Percentiles rank a stretch among this genome's conserved stretches.
Evolutionary conservation across 2,888 invertebrate species (phyloP).

Genomic region (Abscondita cerata): DNA sequence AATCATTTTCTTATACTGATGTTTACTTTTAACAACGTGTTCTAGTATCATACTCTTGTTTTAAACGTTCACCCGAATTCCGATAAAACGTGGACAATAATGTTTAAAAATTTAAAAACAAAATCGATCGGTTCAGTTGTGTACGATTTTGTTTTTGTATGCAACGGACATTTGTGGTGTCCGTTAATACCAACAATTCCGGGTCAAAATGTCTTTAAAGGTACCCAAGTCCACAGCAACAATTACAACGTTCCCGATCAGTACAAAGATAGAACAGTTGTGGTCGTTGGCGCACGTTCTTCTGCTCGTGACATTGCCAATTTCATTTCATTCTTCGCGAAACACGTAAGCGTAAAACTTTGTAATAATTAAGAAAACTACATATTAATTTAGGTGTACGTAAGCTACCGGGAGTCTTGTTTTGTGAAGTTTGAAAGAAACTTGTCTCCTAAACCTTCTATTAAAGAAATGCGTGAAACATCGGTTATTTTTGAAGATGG

Average conservation of each 20-base stretch:
- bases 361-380: not conserved
- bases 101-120: constrained; percentile 62
- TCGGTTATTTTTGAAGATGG: constrained; percentile 67
- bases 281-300: constrained; percentile 86
- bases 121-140: constrained; percentile 54
- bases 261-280: constrained; percentile 71
- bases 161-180: constrained; percentile 32
- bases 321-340: constrained; percentile 35
- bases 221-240: constrained; percentile 76
- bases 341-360: constrained; percentile 18
- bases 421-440: constrained; percentile 56
- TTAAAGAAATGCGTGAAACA: constrained; percentile 59
- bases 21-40: not conserved
- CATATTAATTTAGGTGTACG: constrained; percentile 42
- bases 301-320: constrained; percentile 81
- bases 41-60: constrained; percentile 48
- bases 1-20: constrained; percentile 41
- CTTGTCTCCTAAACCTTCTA: constrained; percentile 64
- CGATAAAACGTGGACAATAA: constrained; percentile 67
- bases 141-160: constrained; percentile 77
- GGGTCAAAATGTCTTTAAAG: constrained; percentile 70
- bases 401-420: not conserved
- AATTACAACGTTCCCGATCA: constrained; percentile 76
- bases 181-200: constrained; percentile 70
- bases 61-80: constrained; percentile 43